These are phyloP conservation scores for Steatocranus sp. DNA, from an alignment of 2,797 vertebrate genomes.

Conservation along the genomic window DNA sequence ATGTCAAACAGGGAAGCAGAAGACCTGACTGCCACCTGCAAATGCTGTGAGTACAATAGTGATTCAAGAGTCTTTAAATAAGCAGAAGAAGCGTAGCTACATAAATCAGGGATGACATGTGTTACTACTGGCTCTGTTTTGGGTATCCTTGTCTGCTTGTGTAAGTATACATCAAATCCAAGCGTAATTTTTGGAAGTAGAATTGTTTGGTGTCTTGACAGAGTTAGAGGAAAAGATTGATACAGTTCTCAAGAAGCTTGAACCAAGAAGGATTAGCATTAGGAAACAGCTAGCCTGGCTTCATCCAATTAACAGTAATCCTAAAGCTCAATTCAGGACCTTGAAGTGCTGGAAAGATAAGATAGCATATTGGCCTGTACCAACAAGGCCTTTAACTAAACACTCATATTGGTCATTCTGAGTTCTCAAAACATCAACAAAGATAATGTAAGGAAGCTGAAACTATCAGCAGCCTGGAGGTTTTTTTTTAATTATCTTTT, in stretches of 20 bases:
- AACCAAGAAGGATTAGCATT: neutral
- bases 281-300: neutral
- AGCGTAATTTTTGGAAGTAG: rapidly evolving
- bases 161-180: neutral
- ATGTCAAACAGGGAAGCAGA: neutral
- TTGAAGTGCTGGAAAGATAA: neutral
- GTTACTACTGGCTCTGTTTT: neutral
- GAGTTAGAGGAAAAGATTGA: neutral
- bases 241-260: neutral
- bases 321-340: neutral
- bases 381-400: neutral
- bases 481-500: neutral
- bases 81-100: neutral
- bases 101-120: neutral
- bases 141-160: neutral
- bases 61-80: neutral
- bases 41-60: neutral
- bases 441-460: neutral
- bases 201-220: neutral
- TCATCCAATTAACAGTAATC: neutral
- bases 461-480: neutral
- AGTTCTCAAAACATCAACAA: neutral
- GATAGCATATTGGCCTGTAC: neutral
- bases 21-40: neutral
- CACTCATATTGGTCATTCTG: neutral